A percentile compares a stretch with the other conserved stretches of the same genome.
These are phyloP conservation scores for Helicoverpa assulta DNA, from an alignment of 2,888 invertebrate genomes.

Conservation along the genomic window DNA sequence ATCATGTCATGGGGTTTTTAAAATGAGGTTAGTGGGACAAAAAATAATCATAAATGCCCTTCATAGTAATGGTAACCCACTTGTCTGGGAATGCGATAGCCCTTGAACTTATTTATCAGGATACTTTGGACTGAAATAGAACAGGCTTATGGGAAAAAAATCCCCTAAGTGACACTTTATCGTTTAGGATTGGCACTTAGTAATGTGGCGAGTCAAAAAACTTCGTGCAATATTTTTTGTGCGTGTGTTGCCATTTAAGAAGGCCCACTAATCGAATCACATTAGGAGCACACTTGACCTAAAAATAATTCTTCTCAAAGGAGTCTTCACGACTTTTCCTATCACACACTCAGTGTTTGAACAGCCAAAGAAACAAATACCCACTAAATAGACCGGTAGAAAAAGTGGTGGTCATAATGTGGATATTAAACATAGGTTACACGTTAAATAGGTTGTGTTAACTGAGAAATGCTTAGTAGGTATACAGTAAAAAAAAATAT, in stretches of 20 bases:
- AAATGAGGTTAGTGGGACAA: conserved; percentile 84
- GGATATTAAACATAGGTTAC: conserved; percentile 73
- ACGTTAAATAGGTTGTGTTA: conserved; percentile 73
- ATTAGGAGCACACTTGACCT: conserved; percentile 65
- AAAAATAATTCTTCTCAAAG: conserved; percentile 67
- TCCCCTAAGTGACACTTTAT: conserved; percentile 37
- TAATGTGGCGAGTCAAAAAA: conserved; percentile 37
- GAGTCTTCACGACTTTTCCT: conserved; percentile 70
- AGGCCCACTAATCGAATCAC: conserved; percentile 44
- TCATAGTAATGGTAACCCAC: conserved; percentile 82
- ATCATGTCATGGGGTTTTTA: conserved; percentile 55
- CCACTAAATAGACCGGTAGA: conserved; percentile 67
- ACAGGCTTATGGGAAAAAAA: conserved; percentile 64
- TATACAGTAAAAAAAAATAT: conserved; percentile 67
- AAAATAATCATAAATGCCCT: conserved; percentile 79
- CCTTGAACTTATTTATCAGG: conserved; percentile 81
- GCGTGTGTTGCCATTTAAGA: conserved; percentile 32
- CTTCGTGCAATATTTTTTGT: conserved; percentile 13
- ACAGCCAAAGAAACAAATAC: conserved; percentile 73
- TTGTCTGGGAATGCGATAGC: conserved; percentile 81
- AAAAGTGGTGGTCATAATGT: conserved; percentile 71
- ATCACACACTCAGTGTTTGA: conserved; percentile 77
- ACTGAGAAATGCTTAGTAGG: conserved; percentile 75
- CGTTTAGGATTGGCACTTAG: conserved; percentile 54
- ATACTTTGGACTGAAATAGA: conserved; percentile 67